phyloP scores from a whole-genome alignment of 2,888 invertebrate genomes.

The Drosophila setosimentum region DNA sequence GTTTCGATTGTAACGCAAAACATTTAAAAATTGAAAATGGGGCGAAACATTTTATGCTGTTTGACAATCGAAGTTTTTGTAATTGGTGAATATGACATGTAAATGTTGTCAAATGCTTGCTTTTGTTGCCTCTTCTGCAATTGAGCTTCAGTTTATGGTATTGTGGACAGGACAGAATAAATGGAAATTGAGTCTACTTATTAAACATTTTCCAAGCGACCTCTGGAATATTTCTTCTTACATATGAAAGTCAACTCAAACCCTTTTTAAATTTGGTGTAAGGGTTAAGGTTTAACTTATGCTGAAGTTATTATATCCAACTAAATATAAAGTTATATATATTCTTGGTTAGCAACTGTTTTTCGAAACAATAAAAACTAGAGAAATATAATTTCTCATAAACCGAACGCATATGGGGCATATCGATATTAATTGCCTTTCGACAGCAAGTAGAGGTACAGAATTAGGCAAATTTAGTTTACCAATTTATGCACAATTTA shows the following conservation, averaged over 20 bases:
- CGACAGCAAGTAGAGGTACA: fast-evolving
- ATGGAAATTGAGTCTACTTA: not conserved
- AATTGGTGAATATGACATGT: slow-evolving; percentile 24
- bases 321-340: not conserved
- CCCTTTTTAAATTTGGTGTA: not conserved
- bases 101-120: not conserved
- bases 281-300: too few species aligned
- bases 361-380: too few species aligned
- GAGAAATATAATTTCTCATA: not conserved
- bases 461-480: not conserved
- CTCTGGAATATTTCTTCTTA: not conserved
- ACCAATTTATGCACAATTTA: not conserved
- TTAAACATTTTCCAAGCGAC: not conserved
- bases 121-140: not conserved
- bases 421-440: not conserved
- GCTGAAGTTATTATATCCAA: not conserved
- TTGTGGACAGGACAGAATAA: not conserved
- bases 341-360: not conserved
- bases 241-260: not conserved
- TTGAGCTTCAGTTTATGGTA: not conserved
- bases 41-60: slow-evolving; percentile 18
- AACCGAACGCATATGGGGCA: not conserved
- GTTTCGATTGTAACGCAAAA: slow-evolving; percentile 11
- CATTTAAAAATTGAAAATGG: not conserved
- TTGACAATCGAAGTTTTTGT: slow-evolving; percentile 27